Base-by-base conservation (phyloP, 2,113 vertebrate species). In the Uria aalge region DNA sequence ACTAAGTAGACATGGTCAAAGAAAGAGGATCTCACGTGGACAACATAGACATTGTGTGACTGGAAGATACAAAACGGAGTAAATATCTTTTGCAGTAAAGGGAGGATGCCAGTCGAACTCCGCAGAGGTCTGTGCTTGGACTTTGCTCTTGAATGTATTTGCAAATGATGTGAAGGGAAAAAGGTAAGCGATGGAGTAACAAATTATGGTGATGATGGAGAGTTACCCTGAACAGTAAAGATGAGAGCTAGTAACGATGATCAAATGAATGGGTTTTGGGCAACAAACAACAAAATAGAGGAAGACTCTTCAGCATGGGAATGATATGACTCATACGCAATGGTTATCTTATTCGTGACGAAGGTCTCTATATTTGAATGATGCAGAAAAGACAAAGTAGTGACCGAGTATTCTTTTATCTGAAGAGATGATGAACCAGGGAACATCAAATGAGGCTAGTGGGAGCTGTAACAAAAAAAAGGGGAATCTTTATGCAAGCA, bases 321-420 rank as follows among this genome's bases (percentile, higher is more conserved):
- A 24, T n/a, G 7, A 13, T 26, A 63, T 0, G 1, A 19, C 34
- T 74, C 38, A 34, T n/a, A 18, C 1, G 0, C 74, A 27, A 20
- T 53, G 11, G 12, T 30, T 68, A 20, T 6, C 2, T 0, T 20
- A 15, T 47, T 63, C 72, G 4, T 63, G 72, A 76, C 19, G 85
- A 83, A 52, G 21, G 24, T 34, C 27, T 62, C 15, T 55, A 3
- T 36, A 24, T 45, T 55, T n/a, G 21, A 69, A 20, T 73, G 38
- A 19, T 32, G 52, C 14, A 10, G 23, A 4, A 56, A 84, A 56
- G 12, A 63, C 6, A 83, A 72, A 88, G 45, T 2, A 43, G 8
- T 11, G 16, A 50, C 13, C 1, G 6, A 36, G 48, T 62, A 36
- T 59, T 67, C 62, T 30, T 67, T 40, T 41, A n/a, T 75, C 19